Conservation (phyloP, 2,888 invertebrate species). For the Meta bourneti region DNA sequence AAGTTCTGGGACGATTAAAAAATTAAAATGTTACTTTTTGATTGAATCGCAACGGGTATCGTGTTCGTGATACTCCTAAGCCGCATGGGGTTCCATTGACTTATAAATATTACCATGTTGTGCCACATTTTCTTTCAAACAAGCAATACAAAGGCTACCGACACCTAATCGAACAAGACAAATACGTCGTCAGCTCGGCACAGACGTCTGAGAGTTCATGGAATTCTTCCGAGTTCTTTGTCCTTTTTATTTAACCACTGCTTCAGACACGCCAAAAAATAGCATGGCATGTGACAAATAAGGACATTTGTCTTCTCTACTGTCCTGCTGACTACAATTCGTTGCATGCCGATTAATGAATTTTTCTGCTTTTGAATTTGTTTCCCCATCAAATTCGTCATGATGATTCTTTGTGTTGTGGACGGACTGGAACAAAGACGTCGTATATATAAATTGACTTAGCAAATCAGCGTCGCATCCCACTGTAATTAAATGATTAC, state of each 20-base stretch:
- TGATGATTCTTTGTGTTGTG: not conserved
- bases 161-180: conserved; percentile 21
- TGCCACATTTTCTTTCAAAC: not conserved
- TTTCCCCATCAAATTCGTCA: not conserved
- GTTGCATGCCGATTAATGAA: not conserved
- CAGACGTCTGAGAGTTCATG: not conserved
- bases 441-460: not conserved
- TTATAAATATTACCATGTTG: no score
- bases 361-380: not conserved
- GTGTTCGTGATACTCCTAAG: no score
- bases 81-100: no score
- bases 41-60: no score
- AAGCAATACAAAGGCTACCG: conserved; percentile 8
- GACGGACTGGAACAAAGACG: not conserved
- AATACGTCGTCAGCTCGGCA: not conserved
- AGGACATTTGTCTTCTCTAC: conserved; percentile 11
- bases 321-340: conserved; percentile 24
- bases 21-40: no score
- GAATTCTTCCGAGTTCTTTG: not conserved
- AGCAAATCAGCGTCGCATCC: not conserved
- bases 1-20: no score
- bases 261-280: not conserved
- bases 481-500: no score
- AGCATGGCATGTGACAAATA: conserved; percentile 4
- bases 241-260: not conserved